Evolutionary conservation across 2,888 invertebrate species (phyloP), one percentile per base, ranked within the genome.

Genomic region (Drosophila cracens): DNA sequence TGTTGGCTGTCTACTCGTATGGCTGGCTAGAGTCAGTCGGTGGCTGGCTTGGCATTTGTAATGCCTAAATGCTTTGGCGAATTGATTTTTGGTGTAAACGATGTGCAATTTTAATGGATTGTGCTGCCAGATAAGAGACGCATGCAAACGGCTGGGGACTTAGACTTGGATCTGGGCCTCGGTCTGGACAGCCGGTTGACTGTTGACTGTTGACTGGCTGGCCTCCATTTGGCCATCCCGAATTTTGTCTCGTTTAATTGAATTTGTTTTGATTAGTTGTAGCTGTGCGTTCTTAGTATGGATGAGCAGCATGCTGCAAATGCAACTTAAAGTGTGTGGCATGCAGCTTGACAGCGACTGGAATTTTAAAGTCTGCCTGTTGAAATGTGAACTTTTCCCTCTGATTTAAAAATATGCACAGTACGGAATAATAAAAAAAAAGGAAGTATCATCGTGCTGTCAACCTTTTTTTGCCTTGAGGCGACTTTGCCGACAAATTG

Each of bases 51-150:
- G 81, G 89, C 88, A 89, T 89, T 91, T 91, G 92, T 91, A 91
- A 89, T 86, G 90, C 85, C 88, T 91, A 92, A 92, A 92, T 92
- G 92, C 92, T 92, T 92, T 90, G 85, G 92, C 90, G 92, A 92
- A 92, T 92, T 92, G 92, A 92, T 92, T 92, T 92, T 92, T 92
- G 92, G 92, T 92, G 92, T 92, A 92, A 92, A 92, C 92, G 92
- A 92, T 92, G 92, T 92, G 92, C 92, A 92, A 92, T 92, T 92
- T 92, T 92, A 92, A 92, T 92, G 92, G 92, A 92, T 92, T 92
- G 92, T 92, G 89, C 90, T 86, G 82, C 84, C 85, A 87, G 92
- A 92, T 92, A 92, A 92, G 92, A 83, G 75, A 70, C 72, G 64
- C 64, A 71, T 66, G 60, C 76, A 56, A 53, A 53, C 54, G 58